Evolutionary conservation across 2,888 invertebrate species (phyloP).

Genomic region (Drepana falcataria): DNA sequence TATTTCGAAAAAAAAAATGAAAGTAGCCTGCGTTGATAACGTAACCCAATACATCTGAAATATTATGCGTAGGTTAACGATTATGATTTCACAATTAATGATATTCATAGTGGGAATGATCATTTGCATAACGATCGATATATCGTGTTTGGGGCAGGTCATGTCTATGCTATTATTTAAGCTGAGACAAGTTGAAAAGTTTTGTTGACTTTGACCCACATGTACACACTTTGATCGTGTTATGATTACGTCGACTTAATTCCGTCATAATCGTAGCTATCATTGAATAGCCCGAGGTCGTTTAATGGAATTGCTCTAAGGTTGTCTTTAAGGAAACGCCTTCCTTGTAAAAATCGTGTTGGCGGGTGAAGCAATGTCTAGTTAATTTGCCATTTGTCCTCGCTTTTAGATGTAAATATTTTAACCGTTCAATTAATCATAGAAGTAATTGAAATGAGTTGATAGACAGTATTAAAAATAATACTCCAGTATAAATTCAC

Average conservation of each 20-base stretch:
- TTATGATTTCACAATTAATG: background rate
- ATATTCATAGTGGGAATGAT: background rate
- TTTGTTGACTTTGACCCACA: conserved; percentile 5
- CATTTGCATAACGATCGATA: background rate
- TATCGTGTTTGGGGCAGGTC: background rate
- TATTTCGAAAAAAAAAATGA: too few relatives aligned
- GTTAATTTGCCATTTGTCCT: background rate
- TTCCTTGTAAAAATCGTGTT: background rate
- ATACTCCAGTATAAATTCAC: too few relatives aligned
- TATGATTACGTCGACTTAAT: background rate
- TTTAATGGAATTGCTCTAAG: background rate
- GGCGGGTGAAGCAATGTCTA: background rate
- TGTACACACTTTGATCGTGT: background rate
- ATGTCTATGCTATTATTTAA: background rate
- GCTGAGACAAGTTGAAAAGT: background rate
- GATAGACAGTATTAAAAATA: background rate
- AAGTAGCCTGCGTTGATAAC: too few relatives aligned
- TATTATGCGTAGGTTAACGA: background rate
- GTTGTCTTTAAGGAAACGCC: background rate
- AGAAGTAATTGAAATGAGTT: background rate
- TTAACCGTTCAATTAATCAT: background rate
- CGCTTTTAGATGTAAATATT: background rate
- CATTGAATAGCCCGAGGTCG: background rate
- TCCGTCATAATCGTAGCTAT: background rate
- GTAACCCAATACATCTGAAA: too few relatives aligned